Conservation (phyloP, 1,140 invertebrate species). For the Holcopasites calliopsidis region DNA sequence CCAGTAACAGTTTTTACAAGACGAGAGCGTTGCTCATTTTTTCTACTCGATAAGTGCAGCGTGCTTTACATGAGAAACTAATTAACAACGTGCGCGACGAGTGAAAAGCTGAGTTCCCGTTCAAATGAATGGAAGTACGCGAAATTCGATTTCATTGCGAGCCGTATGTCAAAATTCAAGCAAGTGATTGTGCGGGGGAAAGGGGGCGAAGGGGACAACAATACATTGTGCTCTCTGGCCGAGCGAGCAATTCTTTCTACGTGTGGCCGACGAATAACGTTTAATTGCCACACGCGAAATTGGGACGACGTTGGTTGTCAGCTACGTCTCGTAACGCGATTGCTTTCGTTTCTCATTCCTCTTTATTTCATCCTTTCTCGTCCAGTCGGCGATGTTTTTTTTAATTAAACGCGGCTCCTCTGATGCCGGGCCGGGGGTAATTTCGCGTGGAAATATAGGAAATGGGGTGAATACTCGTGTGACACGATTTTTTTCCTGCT, state of each 20-base stretch:
- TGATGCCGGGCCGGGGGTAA: constrained; percentile 20
- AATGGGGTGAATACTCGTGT: constrained; percentile 4
- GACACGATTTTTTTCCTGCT: background rate
- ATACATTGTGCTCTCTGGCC: constrained; percentile 49
- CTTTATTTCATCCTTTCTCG: constrained; percentile 33
- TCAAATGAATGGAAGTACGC: constrained; percentile 51
- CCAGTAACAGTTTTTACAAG: too few species aligned
- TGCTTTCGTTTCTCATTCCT: constrained; percentile 57
- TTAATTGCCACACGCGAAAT: constrained; percentile 68
- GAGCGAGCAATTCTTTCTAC: constrained; percentile 60
- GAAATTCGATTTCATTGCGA: constrained; percentile 42
- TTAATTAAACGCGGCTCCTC: constrained; percentile 55
- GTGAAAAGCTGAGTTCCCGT: background rate
- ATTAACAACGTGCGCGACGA: background rate
- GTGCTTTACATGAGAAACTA: too few species aligned
- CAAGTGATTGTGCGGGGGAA: constrained; percentile 29
- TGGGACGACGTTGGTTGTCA: constrained; percentile 54
- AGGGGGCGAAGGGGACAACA: constrained; percentile 33
- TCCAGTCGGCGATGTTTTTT: constrained; percentile 51
- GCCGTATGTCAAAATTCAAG: constrained; percentile 32
- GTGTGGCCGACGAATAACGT: constrained; percentile 56
- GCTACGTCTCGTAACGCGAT: constrained; percentile 55
- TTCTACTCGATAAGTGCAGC: too few species aligned
- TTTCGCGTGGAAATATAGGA: constrained; percentile 41
- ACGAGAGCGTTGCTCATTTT: too few species aligned